Base-by-base conservation (phyloP, 1,140 invertebrate species). In the Muscidifurax raptorellus region DNA sequence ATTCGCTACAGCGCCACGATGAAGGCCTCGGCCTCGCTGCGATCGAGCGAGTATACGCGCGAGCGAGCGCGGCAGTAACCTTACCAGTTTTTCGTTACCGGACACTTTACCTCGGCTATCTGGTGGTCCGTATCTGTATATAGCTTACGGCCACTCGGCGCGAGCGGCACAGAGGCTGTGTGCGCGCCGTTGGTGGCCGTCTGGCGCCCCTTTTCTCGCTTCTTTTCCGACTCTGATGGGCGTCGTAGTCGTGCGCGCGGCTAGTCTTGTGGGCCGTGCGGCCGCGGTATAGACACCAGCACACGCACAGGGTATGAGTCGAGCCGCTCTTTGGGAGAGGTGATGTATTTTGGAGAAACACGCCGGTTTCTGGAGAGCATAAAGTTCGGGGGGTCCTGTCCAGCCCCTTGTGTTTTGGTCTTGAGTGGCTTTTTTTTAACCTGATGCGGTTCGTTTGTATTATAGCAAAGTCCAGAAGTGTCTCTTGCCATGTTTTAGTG, bases 141-240 rank as follows among this genome's bases (percentile, higher is more conserved):
- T 59, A 59, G 52, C 52, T 59, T 59, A 59, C 40, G 66, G 72
- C 13, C 75, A 59, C 52, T 18, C 69, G n/a, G 25, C 15, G 59
- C 25, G 66, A 59, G 52, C 52, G 52, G 52, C 52, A 52, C 18
- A 27, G 67, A 75, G 28, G 72, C n/a, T 25, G 15, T 15, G 27
- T 85, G 83, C 86, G 76, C 88, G 85, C 86, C 86, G 82, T 87
- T 84, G 87, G 79, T 86, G 87, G 87, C 85, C 87, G 84, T 77
- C 82, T 67, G 81, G 81, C 81, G 81, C 59, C 81, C 72, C 52
- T 47, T 76, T 67, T 30, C 30, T 82, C 71, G 47, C 44, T 32
- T 32, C 64, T 80, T 69, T 69, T 69, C 78, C 78, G 27, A 30
- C 18, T 71, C 27, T 71, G 5, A n/a, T 27, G 25, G 47, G 47